Evolutionary conservation across 2,888 invertebrate species (phyloP).

Genomic region (Argyra leucocephala): DNA sequence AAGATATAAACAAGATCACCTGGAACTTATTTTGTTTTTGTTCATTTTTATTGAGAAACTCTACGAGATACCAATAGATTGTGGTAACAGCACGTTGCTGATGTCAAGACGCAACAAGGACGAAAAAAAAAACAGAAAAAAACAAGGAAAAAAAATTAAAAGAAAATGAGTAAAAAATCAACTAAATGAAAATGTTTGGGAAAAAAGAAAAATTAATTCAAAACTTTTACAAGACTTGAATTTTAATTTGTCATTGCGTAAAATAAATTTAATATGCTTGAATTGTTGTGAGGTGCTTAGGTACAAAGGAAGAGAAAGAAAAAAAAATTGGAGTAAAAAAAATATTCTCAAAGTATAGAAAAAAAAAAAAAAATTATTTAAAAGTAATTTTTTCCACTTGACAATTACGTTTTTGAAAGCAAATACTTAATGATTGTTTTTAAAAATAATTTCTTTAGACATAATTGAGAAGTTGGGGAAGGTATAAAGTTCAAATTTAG

Average conservation of each 20-base stretch:
- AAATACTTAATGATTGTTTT: background rate
- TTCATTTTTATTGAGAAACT: too few relatives aligned
- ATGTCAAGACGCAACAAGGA: too few relatives aligned
- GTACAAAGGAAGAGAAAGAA: background rate
- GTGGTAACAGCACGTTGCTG: too few relatives aligned
- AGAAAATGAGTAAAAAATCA: background rate
- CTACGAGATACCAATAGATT: too few relatives aligned
- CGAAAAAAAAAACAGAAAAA: background rate
- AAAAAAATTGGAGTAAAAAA: background rate
- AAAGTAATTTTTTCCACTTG: conserved; percentile 4
- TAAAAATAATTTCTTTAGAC: too few relatives aligned
- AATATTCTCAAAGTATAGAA: too few relatives aligned
- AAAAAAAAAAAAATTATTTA: background rate
- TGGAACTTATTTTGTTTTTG: too few relatives aligned
- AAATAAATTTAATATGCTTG: background rate
- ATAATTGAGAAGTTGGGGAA: too few relatives aligned
- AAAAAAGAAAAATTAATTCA: background rate
- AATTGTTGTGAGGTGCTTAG: background rate
- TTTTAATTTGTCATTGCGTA: background rate
- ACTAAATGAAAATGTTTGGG: background rate
- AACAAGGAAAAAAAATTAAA: background rate
- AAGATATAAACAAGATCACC: too few relatives aligned
- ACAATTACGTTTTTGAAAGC: background rate
- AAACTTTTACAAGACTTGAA: conserved; percentile 9
- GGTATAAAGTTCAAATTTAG: too few relatives aligned